These are phyloP conservation scores for Avahi laniger DNA, from an alignment of 2,797 vertebrate species.

Conservation along the genomic window DNA sequence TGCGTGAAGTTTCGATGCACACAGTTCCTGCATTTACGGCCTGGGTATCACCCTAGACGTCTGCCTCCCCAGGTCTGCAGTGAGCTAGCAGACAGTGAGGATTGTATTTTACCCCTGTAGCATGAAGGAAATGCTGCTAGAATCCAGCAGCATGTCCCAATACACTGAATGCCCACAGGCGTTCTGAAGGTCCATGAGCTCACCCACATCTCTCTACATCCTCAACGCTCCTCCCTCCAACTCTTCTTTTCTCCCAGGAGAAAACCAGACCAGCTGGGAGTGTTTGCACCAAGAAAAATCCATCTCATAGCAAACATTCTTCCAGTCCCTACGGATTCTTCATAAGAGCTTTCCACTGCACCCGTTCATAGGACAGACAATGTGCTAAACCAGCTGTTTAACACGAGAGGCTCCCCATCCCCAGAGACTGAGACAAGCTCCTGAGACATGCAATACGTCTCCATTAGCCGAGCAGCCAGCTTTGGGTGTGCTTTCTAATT, in stretches of 20 bases:
- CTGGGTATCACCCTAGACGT: not conserved
- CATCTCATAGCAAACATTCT: conserved; percentile 65
- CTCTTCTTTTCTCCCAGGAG: conserved; percentile 60
- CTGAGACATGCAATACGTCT: conserved; percentile 66
- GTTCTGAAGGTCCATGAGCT: not conserved
- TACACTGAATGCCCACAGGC: conserved; percentile 6
- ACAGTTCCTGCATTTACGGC: not conserved
- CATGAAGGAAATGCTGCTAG: not conserved
- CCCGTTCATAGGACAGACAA: conserved; percentile 76
- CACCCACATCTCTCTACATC: not conserved
- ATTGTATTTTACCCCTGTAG: not conserved
- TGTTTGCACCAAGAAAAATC: conserved; percentile 67
- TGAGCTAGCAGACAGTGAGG: not conserved
- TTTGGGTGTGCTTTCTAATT: conserved; percentile 65
- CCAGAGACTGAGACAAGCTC: conserved; percentile 71
- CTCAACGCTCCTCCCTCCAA: not conserved
- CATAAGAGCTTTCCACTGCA: conserved; percentile 63
- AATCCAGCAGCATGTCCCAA: not conserved
- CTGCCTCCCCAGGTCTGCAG: not conserved
- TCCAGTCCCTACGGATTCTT: conserved; percentile 72
- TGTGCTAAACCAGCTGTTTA: conserved; percentile 83
- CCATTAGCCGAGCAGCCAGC: conserved; percentile 63
- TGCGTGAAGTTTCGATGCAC: too few relatives aligned
- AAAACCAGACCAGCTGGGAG: conserved; percentile 56
- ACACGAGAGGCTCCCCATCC: conserved; percentile 76